Base-by-base conservation (phyloP, 2,797 vertebrate species). In the Urocyon cinereoargenteus region DNA sequence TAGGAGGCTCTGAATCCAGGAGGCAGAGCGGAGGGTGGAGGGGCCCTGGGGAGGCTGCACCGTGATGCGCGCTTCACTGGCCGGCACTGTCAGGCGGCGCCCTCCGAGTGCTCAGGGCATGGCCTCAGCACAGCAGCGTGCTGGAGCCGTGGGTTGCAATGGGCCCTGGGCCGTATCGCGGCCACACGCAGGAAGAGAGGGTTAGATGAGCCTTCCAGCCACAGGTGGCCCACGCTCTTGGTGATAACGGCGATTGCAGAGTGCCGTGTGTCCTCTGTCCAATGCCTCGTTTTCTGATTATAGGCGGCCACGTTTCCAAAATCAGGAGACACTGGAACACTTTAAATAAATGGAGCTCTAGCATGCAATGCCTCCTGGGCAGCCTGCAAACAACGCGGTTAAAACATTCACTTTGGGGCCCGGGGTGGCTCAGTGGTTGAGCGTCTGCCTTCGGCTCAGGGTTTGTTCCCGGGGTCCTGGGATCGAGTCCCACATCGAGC, bases 121-220 rank as follows among this genome's bases (percentile, higher is more conserved):
- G 5, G 34, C 12, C 12, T 36, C 40, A 18, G 36, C 66, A 10
- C 2, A 62, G 78, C 5, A 13, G 15, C 4, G 10, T 4, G 15
- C 13, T 0, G 5, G 21, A 19, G 26, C 34, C 28, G 19, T 28
- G 34, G 24, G 79, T 4, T 2, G 16, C 26, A 28, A 64, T 18
- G 34, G 85, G 34, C 78, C 68, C 1, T 4, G 1, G 9, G 19
- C 5, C 0, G 64, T 28, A 1, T 49, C 10, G 40, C 0, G 0
- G 36, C 0, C 4, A 21, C 14, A 21, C 0, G 0, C 0, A 0
- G 31, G 53, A 21, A 51, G 62, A 59, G 34, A 1, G 6, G 34
- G 28, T 51, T 28, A 40, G 93, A 18, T 6, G 66, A 66, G 4
- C 7, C 9, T 0, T 1, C 49, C 12, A 45, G 64, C 70, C 45